phyloP scores from a whole-genome alignment of 1,140 invertebrate species.

The Anoplolepis gracilipes region DNA sequence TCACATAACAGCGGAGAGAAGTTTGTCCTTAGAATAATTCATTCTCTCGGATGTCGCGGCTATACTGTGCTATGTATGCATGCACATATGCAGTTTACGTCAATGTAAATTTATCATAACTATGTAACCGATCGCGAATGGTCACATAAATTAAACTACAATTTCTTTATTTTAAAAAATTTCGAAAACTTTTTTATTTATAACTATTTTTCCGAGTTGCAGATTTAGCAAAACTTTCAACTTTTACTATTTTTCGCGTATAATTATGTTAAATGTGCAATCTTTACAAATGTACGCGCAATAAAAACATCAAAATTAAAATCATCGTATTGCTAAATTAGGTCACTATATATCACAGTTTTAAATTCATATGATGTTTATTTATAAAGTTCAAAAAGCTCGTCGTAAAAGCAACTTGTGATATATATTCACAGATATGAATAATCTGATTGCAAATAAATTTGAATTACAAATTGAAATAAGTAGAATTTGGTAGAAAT shows the following conservation, averaged over 20 bases:
- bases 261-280: background rate
- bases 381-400: slow-evolving; percentile 11
- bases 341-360: background rate
- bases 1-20: slow-evolving; percentile 33
- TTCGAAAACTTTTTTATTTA: background rate
- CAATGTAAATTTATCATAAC: slow-evolving; percentile 1
- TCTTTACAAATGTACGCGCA: background rate
- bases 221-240: background rate
- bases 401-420: background rate
- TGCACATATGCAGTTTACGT: background rate
- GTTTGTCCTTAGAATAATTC: slow-evolving; percentile 54
- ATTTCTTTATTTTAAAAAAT: background rate
- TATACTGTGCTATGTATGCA: background rate
- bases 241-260: background rate
- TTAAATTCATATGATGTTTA: background rate
- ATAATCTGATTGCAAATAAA: slow-evolving; percentile 31
- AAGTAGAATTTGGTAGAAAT: slow-evolving; percentile 6
- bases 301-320: background rate
- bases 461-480: slow-evolving; percentile 34
- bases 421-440: background rate
- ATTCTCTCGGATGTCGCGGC: background rate
- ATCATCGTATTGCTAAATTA: background rate
- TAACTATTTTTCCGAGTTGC: background rate
- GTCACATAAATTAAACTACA: background rate
- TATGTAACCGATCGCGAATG: background rate